Base-by-base conservation (phyloP, 2,113 vertebrate genomes). In the Rana temporaria region DNA sequence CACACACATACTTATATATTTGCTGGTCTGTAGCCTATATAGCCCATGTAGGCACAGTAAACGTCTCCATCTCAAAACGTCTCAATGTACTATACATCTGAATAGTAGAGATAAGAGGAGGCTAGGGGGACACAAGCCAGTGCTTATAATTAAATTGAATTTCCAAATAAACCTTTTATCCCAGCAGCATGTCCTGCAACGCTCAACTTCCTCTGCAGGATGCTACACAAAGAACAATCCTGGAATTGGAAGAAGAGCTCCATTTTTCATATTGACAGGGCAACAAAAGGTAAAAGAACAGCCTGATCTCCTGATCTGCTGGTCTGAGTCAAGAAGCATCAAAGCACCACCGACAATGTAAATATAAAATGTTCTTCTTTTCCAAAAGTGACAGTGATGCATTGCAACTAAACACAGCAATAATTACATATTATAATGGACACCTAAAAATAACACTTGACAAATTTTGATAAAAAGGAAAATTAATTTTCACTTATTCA, bases 121-220 rank as follows among this genome's bases (percentile, higher is more conserved):
- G 42, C 9, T n/a, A 19, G 59, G 26, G 70, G 71, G 56, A 60
- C 56, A 74, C 57, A 30, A 57, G 26, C 15, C 56, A 38, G 42
- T 3, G 30, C 56, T 55, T n/a, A 57, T 32, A 73, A 73, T 34
- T n/a, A 73, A 73, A 73, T 32, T 73, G 53, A 55, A 32, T 73
- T 32, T 32, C 53, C 71, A 74, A 20, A 38, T 19, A 12, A 20
- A n/a, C 9, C 56, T 74, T 42, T 74, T 38, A 32, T 60, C 30
- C 56, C 55, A 38, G 20, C 16, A 74, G 14, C 52, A 60, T 32
- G 53, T 53, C 6, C 12, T 14, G 71, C 11, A 16, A 42, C 19
- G 8, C n/a, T 22, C 32, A 73, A 57, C 53, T n/a, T 73, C 53
- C 22, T 56, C 3, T 1, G 32, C 26, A 73, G 17, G 26, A 72